Evolutionary conservation across 2,888 invertebrate species (phyloP), one percentile per base, ranked within the genome.

Genomic region (Apamea anceps): DNA sequence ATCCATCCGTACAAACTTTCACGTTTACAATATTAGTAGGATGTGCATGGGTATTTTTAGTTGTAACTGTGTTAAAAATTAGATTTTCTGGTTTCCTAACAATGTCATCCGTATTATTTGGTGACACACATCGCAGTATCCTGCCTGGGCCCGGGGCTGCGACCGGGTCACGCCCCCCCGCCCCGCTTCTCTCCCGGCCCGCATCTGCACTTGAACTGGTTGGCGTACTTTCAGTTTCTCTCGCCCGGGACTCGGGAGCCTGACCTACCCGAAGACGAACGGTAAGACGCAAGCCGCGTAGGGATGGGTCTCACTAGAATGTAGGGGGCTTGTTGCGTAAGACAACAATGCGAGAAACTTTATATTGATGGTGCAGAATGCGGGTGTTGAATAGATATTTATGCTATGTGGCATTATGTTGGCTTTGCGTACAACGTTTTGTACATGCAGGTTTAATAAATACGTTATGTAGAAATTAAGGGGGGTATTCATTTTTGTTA

Each of bases 171-270:
- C 90, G 87, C 86, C 86, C 80, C 80, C 84, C 79, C 82, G 77
- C 80, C 79, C 77, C 75, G 18, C 75, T 62, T 63, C 80, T 54
- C 81, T 86, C 86, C 89, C 86, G 66, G 75, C 84, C 81, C 87
- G 85, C 84, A 86, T 91, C 82, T 95, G 95, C 94, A 93, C 95
- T 95, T 95, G 95, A 95, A 95, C 95, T 93, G 94, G 94, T 94
- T 93, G 90, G 91, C 91, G 91, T 91, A 95, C 95, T 95, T 94
- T 95, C 95, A 84, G 92, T 95, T 95, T 95, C 95, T 91, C 90
- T 90, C 90, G 90, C 90, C 92, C 93, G 93, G 93, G 93, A 93
- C 87, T 81, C 86, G 79, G 82, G 85, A 89, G 91, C 94, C 93
- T 95, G 95, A 95, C 95, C 95, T 95, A 95, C 95, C 95, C 94